Evolutionary conservation across 2,797 vertebrate species (phyloP).

Genomic region (Australoheros facetus): DNA sequence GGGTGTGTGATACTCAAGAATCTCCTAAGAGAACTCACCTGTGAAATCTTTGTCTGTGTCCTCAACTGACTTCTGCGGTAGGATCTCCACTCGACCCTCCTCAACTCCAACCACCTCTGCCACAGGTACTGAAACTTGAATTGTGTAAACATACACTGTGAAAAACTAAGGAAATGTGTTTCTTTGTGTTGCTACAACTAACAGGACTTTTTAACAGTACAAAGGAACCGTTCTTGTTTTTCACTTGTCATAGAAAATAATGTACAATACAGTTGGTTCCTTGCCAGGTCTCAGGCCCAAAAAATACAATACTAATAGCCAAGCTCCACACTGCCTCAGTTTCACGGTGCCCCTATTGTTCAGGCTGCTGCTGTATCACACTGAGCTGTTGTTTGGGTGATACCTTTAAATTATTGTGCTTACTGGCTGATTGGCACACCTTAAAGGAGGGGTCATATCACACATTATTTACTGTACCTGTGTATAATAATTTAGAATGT

Average conservation of each 20-base stretch:
- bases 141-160: neutral
- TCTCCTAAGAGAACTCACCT: conserved; percentile 59
- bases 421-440: neutral
- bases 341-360: neutral
- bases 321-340: neutral
- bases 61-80: conserved; percentile 73
- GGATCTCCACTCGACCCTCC: conserved; percentile 74
- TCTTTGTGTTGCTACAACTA: neutral
- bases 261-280: neutral
- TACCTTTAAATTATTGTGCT: neutral
- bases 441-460: neutral
- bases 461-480: neutral
- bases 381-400: neutral
- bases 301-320: accelerated
- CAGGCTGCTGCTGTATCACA: neutral
- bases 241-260: neutral
- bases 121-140: conserved; percentile 79
- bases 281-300: neutral
- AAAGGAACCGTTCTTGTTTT: neutral
- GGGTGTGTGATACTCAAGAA: neutral
- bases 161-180: neutral
- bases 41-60: conserved; percentile 84
- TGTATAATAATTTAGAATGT: neutral
- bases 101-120: conserved; percentile 79
- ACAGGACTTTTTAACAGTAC: neutral